These are phyloP conservation scores for Germaria angustata DNA, from an alignment of 2,888 invertebrate species.

Conservation along the genomic window DNA sequence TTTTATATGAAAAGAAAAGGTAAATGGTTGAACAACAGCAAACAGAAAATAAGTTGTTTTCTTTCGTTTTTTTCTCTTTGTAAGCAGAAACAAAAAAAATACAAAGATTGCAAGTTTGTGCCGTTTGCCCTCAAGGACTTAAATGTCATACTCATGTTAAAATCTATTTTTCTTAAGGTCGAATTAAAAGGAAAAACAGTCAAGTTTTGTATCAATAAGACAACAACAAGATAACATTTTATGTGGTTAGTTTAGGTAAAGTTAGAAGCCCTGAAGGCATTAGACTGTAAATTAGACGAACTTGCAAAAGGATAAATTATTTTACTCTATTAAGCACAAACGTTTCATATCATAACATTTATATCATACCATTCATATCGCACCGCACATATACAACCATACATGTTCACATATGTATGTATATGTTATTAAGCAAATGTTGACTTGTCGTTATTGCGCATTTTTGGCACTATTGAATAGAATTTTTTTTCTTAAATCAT, in stretches of 20 bases:
- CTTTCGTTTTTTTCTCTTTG: too few relatives aligned
- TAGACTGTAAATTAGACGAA: too few relatives aligned
- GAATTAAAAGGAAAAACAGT: background rate
- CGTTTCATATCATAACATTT: too few relatives aligned
- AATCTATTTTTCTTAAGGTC: background rate
- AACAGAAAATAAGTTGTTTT: background rate
- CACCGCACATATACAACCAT: too few relatives aligned
- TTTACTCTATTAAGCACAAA: too few relatives aligned
- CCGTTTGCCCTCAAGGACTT: constrained; percentile 44
- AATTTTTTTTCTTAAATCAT: too few relatives aligned
- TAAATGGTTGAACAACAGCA: background rate
- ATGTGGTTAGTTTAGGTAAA: background rate
- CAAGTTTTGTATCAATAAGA: background rate
- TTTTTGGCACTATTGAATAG: too few relatives aligned
- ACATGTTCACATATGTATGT: too few relatives aligned
- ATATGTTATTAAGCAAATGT: too few relatives aligned
- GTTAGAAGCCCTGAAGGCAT: background rate
- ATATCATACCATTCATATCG: too few relatives aligned
- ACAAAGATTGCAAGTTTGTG: constrained; percentile 12
- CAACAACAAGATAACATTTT: background rate
- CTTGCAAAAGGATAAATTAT: background rate
- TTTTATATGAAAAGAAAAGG: constrained; percentile 1
- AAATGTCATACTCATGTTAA: constrained; percentile 19
- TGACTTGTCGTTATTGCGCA: too few relatives aligned
- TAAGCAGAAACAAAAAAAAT: constrained; percentile 2